Evolutionary conservation across 2,113 vertebrate species (phyloP), one percentile per base, ranked within the genome.

Genomic region (Perca fluviatilis): DNA sequence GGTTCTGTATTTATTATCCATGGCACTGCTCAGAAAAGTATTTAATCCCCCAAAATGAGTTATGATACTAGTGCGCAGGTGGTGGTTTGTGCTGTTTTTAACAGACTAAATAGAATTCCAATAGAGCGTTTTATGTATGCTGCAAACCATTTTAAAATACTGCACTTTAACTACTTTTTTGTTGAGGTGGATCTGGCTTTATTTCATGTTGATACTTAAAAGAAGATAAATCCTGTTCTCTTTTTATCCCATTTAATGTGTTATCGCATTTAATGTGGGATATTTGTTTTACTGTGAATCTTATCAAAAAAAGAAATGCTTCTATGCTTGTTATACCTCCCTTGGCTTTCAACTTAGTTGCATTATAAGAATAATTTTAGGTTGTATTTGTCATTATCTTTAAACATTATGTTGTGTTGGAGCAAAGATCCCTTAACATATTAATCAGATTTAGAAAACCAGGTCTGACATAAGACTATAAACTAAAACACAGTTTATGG

Each of bases 141-240:
- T 73, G 47, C 33, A 65, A 85, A 74, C 23, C 2, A 1, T 60
- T 46, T 43, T 74, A 9, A 49, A 50, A 62, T 80, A 36, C 57
- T 88, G 90, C 93, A 93, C 90, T 94, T 92, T 91, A 91, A 63
- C 47, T n/a, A 15, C 18, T 84, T 86, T 87, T 60, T 57, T 56
- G 23, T 83, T 85, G 21, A 71, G 62, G 54, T 65, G 25, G 23
- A 79, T 27, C 61, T 18, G 33, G 33, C 40, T 46, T 85, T 21
- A 19, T 50, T 66, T 43, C 58, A 62, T 53, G 14, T 58, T n/a
- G 5, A 49, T 33, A 30, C 65, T 56, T 36, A 5, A 9, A 49
- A 65, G n/a, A 56, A 6, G 46, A 14, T 15, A 81, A 66, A 57
- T 53, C 5, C 0, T 70, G 27, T 23, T 61, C 5, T 56, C 23